Percentiles rank a stretch among this genome's conserved stretches.
Conservation (phyloP, 2,113 vertebrate species). For the Mixornis gularis region DNA sequence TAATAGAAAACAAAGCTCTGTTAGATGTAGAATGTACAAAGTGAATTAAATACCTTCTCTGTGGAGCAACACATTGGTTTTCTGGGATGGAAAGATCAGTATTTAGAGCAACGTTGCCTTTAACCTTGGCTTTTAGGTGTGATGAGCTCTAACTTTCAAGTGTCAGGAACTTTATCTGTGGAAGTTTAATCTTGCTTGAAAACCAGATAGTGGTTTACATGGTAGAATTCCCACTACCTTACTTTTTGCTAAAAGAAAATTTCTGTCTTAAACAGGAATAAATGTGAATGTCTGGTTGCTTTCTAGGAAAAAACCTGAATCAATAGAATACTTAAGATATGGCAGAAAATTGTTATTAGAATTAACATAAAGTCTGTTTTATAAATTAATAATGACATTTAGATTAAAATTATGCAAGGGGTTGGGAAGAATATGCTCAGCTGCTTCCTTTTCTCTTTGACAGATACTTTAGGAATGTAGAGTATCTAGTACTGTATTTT, state of each 20-base stretch:
- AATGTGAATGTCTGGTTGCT: neutral
- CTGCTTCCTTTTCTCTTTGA: neutral
- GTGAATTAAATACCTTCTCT: neutral
- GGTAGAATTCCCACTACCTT: neutral
- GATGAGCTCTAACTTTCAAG: neutral
- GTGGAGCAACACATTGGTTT: neutral
- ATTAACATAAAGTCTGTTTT: neutral
- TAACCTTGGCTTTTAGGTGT: neutral
- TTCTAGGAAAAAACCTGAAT: neutral
- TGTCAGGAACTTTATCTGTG: neutral
- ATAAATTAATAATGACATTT: neutral
- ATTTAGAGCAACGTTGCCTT: neutral
- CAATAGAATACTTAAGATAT: neutral
- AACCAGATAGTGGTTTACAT: neutral
- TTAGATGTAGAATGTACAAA: neutral
- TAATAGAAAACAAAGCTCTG: neutral
- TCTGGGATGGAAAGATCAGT: neutral
- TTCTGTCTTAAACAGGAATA: neutral
- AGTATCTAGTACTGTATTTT: neutral
- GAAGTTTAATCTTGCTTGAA: neutral
- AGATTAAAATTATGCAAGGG: fast-evolving
- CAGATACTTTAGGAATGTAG: neutral
- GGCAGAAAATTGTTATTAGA: neutral
- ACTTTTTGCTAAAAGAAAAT: neutral
- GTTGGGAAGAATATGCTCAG: neutral